Evolutionary conservation across 1,140 invertebrate genomes (phyloP), one percentile per base, ranked within the genome.

Genomic region (Rhyzopertha dominica): DNA sequence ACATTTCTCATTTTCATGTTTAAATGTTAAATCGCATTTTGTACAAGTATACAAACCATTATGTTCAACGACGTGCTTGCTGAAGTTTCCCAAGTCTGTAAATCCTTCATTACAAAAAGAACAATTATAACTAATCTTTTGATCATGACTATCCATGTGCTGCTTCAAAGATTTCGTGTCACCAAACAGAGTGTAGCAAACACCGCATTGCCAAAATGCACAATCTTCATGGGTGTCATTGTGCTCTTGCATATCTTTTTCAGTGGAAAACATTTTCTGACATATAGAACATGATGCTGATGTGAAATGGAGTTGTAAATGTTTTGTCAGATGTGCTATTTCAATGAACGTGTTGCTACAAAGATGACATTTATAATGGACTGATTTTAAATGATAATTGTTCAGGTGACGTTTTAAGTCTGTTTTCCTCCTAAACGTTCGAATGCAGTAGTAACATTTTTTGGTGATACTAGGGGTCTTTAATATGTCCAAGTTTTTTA

Each of bases 341-440:
- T 48, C 46, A 18, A 29, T 42, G 26, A 48, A 48, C 1, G 20
- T 4, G 3, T 18, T 26, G 4, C 37, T 22, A 12, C 45, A 47
- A 2, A 47, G 20, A 28, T 47, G 45, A 17, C 45, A 47, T 12
- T 39, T 16, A 10, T 41, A 47, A 22, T 34, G 20, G 7, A 32
- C 28, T 1, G 45, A 37, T 14, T 40, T 47, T 10, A 41, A 22
- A 20, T 47, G 45, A 7, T 25, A 14, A 18, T 34, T 47, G 3
- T 47, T 47, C 2, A 47, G 9, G 14, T 47, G 45, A 13, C 45
- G 14, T 17, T 31, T 40, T 13, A 47, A 18, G 14, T 47, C 44
- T 5, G 25, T 14, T 13, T 32, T 47, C 17, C 29, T 41, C 3
- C 10, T 14, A 18, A 25, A 47, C 9, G 13, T 5, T 14, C 35